These are phyloP conservation scores for Enteromius treurensis DNA, from an alignment of 2,797 vertebrate species.

Conservation along the genomic window DNA sequence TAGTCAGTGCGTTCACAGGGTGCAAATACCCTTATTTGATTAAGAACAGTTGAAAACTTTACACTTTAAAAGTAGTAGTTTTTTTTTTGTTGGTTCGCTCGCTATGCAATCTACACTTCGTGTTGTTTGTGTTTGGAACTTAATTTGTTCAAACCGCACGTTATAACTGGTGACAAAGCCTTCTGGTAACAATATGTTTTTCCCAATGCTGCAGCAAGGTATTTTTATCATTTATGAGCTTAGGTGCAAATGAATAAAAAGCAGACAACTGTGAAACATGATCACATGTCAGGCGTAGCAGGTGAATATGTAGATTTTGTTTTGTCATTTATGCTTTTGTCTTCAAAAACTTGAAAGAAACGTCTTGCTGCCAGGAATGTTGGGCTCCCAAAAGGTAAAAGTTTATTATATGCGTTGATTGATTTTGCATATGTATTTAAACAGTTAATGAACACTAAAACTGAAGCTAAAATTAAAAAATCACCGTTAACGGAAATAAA, in stretches of 20 bases:
- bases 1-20: constrained; percentile 8
- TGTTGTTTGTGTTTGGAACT: constrained; percentile 37
- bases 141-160: constrained; percentile 47
- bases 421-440: background rate
- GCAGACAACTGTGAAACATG: constrained; percentile 45
- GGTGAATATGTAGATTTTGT: constrained; percentile 7
- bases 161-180: constrained; percentile 60
- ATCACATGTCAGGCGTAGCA: constrained; percentile 37
- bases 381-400: background rate
- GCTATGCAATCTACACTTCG: constrained; percentile 32
- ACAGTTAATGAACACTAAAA: background rate
- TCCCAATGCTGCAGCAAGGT: constrained; percentile 49
- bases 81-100: background rate
- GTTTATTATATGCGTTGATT: background rate
- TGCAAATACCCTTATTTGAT: constrained; percentile 70
- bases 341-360: background rate
- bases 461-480: background rate
- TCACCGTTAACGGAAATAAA: background rate
- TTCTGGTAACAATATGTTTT: constrained; percentile 49
- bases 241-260: constrained; percentile 62
- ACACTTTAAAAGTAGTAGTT: constrained; percentile 32
- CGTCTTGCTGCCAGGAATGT: background rate
- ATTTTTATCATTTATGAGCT: constrained; percentile 65
- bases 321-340: background rate
- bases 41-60: constrained; percentile 44